These are phyloP conservation scores for Battus philenor DNA, from an alignment of 1,140 invertebrate genomes.

Conservation along the genomic window DNA sequence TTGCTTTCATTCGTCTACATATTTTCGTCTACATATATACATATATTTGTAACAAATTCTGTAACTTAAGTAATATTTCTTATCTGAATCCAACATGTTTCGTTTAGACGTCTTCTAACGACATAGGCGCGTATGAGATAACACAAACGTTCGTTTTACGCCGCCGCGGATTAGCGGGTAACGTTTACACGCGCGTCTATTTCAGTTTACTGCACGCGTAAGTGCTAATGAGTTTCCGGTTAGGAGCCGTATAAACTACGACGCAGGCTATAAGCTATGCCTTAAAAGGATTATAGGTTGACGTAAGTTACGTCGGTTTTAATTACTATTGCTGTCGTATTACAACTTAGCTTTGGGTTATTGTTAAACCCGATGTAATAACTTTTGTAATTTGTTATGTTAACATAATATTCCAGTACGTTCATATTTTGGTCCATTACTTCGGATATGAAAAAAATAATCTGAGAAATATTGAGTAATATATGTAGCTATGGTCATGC, in stretches of 20 bases:
- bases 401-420: too few relatives aligned
- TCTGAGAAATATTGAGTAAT: too few relatives aligned
- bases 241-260: constrained; percentile 22
- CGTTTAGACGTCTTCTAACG: constrained; percentile 1
- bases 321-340: neutral
- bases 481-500: too few relatives aligned
- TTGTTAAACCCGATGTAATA: neutral
- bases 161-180: constrained; percentile 11
- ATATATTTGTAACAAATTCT: neutral
- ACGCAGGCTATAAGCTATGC: constrained; percentile 14
- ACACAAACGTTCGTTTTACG: constrained; percentile 18
- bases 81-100: neutral
- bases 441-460: too few relatives aligned
- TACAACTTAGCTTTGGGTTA: neutral
- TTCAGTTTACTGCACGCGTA: constrained; percentile 17
- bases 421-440: too few relatives aligned
- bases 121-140: constrained; percentile 6
- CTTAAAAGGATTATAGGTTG: constrained; percentile 13
- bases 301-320: constrained; percentile 1
- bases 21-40: too few relatives aligned
- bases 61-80: neutral
- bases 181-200: constrained; percentile 24
- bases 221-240: constrained; percentile 34
- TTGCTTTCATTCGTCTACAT: too few relatives aligned
- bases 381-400: too few relatives aligned